Percentiles rank a stretch among this genome's conserved stretches.
These are phyloP conservation scores for Lepidostoma basale DNA, from an alignment of 1,140 invertebrate species.

Conservation along the genomic window DNA sequence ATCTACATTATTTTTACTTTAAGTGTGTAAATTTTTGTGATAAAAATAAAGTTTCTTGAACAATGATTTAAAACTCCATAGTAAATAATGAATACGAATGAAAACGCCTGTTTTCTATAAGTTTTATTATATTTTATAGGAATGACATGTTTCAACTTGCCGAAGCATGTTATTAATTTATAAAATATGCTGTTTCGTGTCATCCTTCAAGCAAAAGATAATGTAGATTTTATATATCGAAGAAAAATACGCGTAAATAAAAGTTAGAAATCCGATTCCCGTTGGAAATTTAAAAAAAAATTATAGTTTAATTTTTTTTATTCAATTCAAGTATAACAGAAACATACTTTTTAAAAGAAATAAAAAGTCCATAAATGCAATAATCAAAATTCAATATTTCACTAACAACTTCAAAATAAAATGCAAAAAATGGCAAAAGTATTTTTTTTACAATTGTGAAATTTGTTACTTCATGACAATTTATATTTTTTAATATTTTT, in stretches of 20 bases:
- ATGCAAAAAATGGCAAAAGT: neutral
- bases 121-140: neutral
- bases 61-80: too few relatives aligned
- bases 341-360: conserved; percentile 25
- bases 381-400: neutral
- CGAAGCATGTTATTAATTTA: neutral
- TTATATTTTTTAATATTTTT: neutral
- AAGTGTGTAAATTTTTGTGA: too few relatives aligned
- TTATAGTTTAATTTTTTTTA: neutral
- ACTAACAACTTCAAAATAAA: neutral
- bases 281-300: conserved; percentile 11
- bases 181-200: neutral
- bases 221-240: too few relatives aligned
- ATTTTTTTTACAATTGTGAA: neutral
- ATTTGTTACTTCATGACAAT: neutral
- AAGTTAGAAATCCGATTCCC: too few relatives aligned
- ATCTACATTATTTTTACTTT: too few relatives aligned
- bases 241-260: too few relatives aligned
- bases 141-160: neutral
- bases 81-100: too few relatives aligned
- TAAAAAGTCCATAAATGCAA: conserved; percentile 14
- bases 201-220: neutral
- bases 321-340: neutral
- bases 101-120: too few relatives aligned
- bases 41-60: too few relatives aligned